phyloP scores from a whole-genome alignment of 2,113 vertebrate species.

The Camelus dromedarius region DNA sequence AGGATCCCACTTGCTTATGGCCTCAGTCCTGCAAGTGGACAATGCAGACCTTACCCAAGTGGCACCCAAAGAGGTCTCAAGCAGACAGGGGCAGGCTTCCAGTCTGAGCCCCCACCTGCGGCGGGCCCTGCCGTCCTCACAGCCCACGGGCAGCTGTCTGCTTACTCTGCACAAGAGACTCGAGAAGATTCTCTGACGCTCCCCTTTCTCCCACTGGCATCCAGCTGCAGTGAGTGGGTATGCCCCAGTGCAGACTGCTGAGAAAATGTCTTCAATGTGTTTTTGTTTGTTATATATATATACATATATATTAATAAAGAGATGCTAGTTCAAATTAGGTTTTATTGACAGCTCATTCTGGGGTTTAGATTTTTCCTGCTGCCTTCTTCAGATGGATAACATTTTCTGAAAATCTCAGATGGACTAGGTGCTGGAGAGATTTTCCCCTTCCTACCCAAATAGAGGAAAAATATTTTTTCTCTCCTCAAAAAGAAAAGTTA shows the following conservation, averaged over 20 bases:
- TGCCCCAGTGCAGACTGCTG: neutral
- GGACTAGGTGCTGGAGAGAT: neutral
- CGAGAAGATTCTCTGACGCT: neutral
- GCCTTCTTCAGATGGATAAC: neutral
- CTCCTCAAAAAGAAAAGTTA: neutral
- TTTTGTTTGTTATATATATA: neutral
- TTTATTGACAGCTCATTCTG: neutral
- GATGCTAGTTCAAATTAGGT: neutral
- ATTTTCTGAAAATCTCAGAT: slow-evolving; percentile 24
- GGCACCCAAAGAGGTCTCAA: neutral
- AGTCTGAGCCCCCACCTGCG: neutral
- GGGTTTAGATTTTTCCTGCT: neutral
- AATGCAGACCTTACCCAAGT: neutral
- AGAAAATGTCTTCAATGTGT: neutral
- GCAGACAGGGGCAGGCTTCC: neutral
- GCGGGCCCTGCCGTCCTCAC: too few relatives aligned
- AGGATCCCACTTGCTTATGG: neutral
- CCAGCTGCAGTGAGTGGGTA: neutral
- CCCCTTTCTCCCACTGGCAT: neutral
- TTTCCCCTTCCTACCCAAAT: neutral
- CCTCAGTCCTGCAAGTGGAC: neutral
- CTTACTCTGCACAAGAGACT: neutral
- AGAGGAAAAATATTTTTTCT: neutral
- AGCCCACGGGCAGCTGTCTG: neutral
- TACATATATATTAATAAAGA: neutral